phyloP scores from a whole-genome alignment of 92 coral and sea anemone species.

The Siderastrea siderea region DNA sequence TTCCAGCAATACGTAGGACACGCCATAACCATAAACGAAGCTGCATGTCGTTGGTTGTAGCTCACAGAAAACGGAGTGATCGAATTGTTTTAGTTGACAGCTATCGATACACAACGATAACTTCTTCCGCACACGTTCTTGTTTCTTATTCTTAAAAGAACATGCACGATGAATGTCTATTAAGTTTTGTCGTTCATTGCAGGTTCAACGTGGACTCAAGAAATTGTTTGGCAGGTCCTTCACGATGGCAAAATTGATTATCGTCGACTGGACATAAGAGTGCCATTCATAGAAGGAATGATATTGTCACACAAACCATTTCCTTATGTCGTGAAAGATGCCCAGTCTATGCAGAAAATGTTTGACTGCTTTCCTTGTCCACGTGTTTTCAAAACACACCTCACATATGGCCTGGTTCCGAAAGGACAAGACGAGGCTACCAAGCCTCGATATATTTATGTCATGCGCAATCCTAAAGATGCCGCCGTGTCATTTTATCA shows the following conservation, averaged over 20 bases:
- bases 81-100: no score
- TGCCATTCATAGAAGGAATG: constrained; percentile 25
- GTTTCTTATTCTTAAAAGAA: no score
- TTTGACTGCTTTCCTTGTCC: constrained; percentile 41
- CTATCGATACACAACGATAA: no score
- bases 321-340: constrained; percentile 2
- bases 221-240: constrained; percentile 49
- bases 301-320: neutral
- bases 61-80: no score
- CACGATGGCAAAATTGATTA: constrained; percentile 38
- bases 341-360: neutral
- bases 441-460: constrained; percentile 27
- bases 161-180: no score
- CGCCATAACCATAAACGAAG: no score
- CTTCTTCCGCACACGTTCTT: no score
- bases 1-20: no score
- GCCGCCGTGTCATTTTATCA: constrained; percentile 40
- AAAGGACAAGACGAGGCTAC: constrained; percentile 1
- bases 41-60: no score
- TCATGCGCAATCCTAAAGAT: constrained; percentile 5
- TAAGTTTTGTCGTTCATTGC: neutral
- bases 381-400: constrained; percentile 48
- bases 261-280: constrained; percentile 35
- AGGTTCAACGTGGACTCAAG: constrained; percentile 61
- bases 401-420: constrained; percentile 15